These are phyloP conservation scores for Lepetodrilus schrolli DNA, from an alignment of 2,888 invertebrate species.

Conservation along the genomic window DNA sequence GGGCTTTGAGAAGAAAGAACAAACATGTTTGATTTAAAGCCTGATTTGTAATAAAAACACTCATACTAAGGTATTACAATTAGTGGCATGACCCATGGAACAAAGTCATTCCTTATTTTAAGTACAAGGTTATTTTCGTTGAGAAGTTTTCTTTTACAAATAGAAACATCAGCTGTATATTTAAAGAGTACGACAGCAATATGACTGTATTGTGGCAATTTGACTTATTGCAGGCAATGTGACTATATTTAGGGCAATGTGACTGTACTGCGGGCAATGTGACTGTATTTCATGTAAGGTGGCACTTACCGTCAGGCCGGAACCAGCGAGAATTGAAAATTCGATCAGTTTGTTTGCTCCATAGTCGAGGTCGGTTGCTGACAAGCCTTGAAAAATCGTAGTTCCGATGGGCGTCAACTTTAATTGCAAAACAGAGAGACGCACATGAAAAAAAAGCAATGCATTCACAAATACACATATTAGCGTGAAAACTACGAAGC, in stretches of 20 bases:
- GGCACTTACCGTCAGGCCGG: slow-evolving; percentile 26
- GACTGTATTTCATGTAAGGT: background rate
- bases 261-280: too few species aligned
- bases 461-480: too few species aligned
- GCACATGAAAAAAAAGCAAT: too few species aligned
- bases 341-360: slow-evolving; percentile 37
- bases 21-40: background rate
- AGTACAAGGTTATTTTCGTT: too few species aligned
- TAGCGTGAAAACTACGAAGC: too few species aligned
- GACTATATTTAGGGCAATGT: background rate
- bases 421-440: too few species aligned
- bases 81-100: too few species aligned
- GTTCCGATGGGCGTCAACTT: slow-evolving; percentile 34
- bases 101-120: too few species aligned
- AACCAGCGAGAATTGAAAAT: background rate
- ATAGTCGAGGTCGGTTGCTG: slow-evolving; percentile 47
- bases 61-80: too few species aligned
- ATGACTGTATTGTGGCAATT: background rate
- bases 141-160: background rate
- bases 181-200: background rate
- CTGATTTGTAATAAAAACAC: background rate
- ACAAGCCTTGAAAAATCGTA: slow-evolving; percentile 37
- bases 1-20: slow-evolving; percentile 35
- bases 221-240: background rate
- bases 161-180: background rate